Percentiles rank a stretch among this genome's conserved stretches.
phyloP scores from a whole-genome alignment of 2,113 vertebrate species.

The Cathartes aura region DNA sequence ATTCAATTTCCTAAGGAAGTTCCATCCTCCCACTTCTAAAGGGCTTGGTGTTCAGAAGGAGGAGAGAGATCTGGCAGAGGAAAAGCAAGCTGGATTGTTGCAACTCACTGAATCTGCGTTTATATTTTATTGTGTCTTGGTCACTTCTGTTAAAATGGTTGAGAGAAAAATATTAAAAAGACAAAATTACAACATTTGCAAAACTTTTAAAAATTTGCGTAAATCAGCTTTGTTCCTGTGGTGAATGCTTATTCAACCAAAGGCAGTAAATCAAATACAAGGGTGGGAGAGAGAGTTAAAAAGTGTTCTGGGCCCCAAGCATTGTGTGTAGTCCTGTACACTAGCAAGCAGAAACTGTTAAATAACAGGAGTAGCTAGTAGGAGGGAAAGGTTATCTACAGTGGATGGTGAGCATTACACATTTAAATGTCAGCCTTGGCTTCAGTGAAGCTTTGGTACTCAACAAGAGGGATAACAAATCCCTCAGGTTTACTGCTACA shows the following conservation, averaged over 20 bases:
- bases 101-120: not conserved
- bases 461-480: not conserved
- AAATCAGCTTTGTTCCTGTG: not conserved
- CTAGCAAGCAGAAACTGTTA: not conserved
- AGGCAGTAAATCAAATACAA: not conserved
- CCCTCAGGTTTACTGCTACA: not conserved
- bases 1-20: not conserved
- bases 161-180: not conserved
- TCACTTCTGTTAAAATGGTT: not conserved
- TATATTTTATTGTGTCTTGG: not conserved
- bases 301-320: not conserved
- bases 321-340: not conserved
- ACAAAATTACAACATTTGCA: not conserved
- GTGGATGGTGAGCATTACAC: not conserved
- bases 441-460: not conserved
- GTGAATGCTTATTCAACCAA: not conserved
- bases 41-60: not conserved
- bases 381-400: not conserved
- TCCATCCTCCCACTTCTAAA: not conserved
- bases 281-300: not conserved
- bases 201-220: not conserved
- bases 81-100: not conserved
- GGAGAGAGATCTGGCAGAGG: not conserved
- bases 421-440: not conserved
- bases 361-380: not conserved